These are phyloP conservation scores for Dryobates pubescens DNA, from an alignment of 2,797 vertebrate species.

Conservation along the genomic window DNA sequence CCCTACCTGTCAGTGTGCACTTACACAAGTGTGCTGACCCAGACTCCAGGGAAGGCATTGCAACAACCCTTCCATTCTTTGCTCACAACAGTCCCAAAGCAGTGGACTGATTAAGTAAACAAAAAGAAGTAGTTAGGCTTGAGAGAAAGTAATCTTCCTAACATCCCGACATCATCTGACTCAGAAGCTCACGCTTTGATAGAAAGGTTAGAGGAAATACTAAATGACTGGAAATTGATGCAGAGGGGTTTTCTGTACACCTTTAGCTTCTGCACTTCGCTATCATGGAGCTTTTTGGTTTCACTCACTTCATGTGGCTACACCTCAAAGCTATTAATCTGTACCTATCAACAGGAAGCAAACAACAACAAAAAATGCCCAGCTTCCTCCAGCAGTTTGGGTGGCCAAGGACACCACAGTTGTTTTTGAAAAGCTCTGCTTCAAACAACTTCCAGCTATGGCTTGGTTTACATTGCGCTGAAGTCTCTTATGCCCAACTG, in stretches of 20 bases:
- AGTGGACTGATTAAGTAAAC: conserved; percentile 22
- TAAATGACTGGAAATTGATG: background rate
- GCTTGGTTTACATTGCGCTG: conserved; percentile 41
- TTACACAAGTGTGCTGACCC: conserved; percentile 74
- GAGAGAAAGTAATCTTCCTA: conserved; percentile 13
- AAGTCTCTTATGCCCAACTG: background rate
- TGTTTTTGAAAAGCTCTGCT: conserved; percentile 47
- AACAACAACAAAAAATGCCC: background rate
- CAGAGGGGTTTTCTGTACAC: background rate
- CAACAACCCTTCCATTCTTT: conserved; percentile 74
- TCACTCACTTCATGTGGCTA: background rate
- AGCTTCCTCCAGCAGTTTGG: background rate
- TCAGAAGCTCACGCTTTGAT: background rate
- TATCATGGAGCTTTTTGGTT: background rate
- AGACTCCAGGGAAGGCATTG: conserved; percentile 65
- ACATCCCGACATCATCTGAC: background rate
- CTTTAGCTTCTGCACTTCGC: background rate
- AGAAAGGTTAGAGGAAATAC: conserved; percentile 28
- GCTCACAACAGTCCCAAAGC: conserved; percentile 56
- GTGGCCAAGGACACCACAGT: conserved; percentile 34
- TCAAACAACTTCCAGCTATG: conserved; percentile 30
- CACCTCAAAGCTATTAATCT: background rate
- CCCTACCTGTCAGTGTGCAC: conserved; percentile 78
- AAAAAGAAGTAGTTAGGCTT: conserved; percentile 18
- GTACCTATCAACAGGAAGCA: background rate